Evolutionary conservation across 2,888 invertebrate species (phyloP).

Genomic region (Gymnocheta viridis): DNA sequence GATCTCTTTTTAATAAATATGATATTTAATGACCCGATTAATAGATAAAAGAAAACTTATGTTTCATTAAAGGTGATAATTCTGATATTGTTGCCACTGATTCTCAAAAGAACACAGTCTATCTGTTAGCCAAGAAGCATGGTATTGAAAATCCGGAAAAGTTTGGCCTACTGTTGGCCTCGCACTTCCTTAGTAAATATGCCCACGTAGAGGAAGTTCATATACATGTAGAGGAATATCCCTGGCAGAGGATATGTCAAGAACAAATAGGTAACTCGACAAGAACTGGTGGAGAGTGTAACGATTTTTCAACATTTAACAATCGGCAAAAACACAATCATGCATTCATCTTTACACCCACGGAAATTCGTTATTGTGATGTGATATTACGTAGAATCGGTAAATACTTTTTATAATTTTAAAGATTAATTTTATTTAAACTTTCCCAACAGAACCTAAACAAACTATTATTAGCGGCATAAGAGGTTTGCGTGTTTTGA

Average conservation of each 20-base stretch:
- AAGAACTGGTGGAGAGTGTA: constrained; percentile 61
- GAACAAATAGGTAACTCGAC: constrained; percentile 82
- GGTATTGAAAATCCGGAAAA: constrained; percentile 90
- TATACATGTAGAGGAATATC: constrained; percentile 88
- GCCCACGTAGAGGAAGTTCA: constrained; percentile 88
- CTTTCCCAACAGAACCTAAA: constrained; percentile 80
- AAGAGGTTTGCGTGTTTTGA: constrained; percentile 87
- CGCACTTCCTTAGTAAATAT: constrained; percentile 89
- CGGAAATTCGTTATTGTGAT: constrained; percentile 86
- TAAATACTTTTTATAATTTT: constrained; percentile 79
- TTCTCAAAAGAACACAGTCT: constrained; percentile 92
- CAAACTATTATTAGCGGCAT: constrained; percentile 87
- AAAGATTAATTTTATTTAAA: background rate
- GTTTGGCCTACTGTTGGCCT: constrained; percentile 88
- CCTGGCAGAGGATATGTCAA: constrained; percentile 87
- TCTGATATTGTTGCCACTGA: constrained; percentile 91
- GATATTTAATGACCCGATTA: too few relatives aligned
- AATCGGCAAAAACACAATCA: constrained; percentile 86
- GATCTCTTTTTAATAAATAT: too few relatives aligned
- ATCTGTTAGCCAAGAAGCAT: constrained; percentile 89
- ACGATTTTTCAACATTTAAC: constrained; percentile 72
- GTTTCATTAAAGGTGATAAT: constrained; percentile 84
- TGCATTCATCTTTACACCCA: constrained; percentile 88
- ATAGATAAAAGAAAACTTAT: background rate
- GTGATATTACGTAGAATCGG: constrained; percentile 87